Evolutionary conservation across 30 jellyfish, hydroid and myxozoan genomes (phyloP).

Genomic region (Catostylus mosaicus): DNA sequence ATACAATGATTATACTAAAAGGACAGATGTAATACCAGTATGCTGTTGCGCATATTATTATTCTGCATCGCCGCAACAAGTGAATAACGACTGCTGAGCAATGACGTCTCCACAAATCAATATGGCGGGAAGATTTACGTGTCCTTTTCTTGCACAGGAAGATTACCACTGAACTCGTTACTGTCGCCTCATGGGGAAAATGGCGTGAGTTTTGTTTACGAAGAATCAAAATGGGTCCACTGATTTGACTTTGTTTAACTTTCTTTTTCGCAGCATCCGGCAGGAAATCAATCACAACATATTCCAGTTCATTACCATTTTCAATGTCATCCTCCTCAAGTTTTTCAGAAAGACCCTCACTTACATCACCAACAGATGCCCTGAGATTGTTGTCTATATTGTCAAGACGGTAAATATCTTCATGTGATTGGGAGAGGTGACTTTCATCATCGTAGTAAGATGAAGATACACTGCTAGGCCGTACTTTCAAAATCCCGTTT

Average conservation of each 20-base stretch:
- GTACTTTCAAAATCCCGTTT: constrained; percentile 28
- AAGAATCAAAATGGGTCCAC: constrained; percentile 54
- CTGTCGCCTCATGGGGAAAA: background rate
- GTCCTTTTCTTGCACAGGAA: background rate
- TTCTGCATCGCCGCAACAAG: constrained; percentile 10
- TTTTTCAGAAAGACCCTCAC: background rate
- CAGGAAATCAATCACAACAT: constrained; percentile 43
- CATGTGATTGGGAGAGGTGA: constrained; percentile 15
- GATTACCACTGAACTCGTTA: constrained; percentile 28
- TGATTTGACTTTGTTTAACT: background rate
- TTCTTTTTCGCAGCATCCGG: background rate
- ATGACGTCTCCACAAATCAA: constrained; percentile 19
- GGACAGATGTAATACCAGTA: constrained; percentile 62
- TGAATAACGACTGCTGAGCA: background rate
- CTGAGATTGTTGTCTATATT: background rate
- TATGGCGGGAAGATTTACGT: background rate
- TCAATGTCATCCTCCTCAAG: constrained; percentile 13
- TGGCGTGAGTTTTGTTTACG: constrained; percentile 27
- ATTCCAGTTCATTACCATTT: constrained; percentile 20
- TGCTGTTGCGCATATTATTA: background rate
- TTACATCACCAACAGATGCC: background rate
- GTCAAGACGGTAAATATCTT: background rate
- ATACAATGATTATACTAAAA: background rate
- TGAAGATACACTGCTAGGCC: constrained; percentile 43
- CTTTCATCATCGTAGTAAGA: constrained; percentile 21